Percentiles rank a stretch among this genome's conserved stretches.
phyloP scores from a whole-genome alignment of 2,797 vertebrate species.

The Phalanger gymnotis region DNA sequence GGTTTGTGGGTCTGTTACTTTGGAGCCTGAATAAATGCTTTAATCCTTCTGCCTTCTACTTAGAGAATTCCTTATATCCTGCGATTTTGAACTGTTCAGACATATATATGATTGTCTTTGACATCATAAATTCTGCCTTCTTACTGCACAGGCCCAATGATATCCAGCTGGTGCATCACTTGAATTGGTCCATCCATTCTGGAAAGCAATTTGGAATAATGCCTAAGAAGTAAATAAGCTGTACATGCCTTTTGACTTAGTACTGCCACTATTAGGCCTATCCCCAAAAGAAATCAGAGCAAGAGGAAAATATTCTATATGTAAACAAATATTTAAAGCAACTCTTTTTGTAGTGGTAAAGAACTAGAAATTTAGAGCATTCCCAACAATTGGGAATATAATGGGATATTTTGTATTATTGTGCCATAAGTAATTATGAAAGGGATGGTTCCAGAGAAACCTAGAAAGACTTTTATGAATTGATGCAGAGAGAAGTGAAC shows the following conservation, averaged over 20 bases:
- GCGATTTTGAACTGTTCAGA: too few species aligned
- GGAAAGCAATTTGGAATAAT: not conserved
- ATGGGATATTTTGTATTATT: not conserved
- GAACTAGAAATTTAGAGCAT: not conserved
- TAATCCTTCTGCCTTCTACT: too few species aligned
- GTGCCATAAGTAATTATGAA: not conserved
- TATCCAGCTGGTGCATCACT: not conserved
- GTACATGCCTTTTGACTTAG: not conserved
- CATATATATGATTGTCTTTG: too few species aligned
- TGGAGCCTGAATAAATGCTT: too few species aligned
- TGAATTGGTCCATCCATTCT: not conserved
- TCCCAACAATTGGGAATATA: not conserved
- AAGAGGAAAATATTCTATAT: not conserved
- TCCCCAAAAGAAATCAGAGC: not conserved
- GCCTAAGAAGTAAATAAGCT: not conserved
- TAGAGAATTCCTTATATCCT: too few species aligned
- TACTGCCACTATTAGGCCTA: not conserved
- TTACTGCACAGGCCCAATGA: too few species aligned
- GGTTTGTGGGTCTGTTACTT: too few species aligned
- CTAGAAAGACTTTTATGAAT: not conserved
- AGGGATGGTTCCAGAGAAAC: not conserved
- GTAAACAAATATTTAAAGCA: not conserved
- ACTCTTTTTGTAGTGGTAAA: not conserved
- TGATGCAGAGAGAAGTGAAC: not conserved
- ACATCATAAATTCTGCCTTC: too few species aligned